Percentiles rank a stretch among this genome's conserved stretches.
phyloP scores from a whole-genome alignment of 2,797 vertebrate species.

The Oreochromis grahami region DNA sequence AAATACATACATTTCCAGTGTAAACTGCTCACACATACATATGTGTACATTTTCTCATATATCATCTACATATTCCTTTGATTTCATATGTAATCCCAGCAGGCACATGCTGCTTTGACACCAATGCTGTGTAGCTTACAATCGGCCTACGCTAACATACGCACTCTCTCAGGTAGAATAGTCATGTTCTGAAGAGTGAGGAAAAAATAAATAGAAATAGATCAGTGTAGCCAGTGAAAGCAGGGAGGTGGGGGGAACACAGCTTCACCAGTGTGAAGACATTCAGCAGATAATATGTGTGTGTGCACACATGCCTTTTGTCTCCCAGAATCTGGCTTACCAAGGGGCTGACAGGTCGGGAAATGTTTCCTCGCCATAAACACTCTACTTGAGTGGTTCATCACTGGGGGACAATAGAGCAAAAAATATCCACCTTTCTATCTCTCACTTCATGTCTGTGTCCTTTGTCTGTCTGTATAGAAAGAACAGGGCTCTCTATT shows the following conservation, averaged over 20 bases:
- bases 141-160: neutral
- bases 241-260: neutral
- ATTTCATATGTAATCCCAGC: neutral
- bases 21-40: neutral
- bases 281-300: neutral
- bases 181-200: slow-evolving; percentile 4
- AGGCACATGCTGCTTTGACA: neutral
- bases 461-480: neutral
- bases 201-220: slow-evolving; percentile 21
- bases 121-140: neutral
- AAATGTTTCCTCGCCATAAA: slow-evolving; percentile 52
- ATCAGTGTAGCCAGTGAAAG: neutral
- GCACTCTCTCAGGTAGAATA: neutral
- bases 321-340: slow-evolving; percentile 48
- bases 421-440: slow-evolving; percentile 32
- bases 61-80: neutral
- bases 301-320: slow-evolving; percentile 49
- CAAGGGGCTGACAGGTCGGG: slow-evolving; percentile 44
- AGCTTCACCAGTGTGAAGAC: slow-evolving; percentile 17
- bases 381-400: slow-evolving; percentile 35
- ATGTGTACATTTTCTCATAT: neutral
- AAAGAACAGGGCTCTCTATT: no score
- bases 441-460: slow-evolving; percentile 18
- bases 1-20: neutral
- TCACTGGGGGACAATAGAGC: slow-evolving; percentile 28